Conservation (phyloP, 2,797 vertebrate species). For the Kryptolebias ocellatus region DNA sequence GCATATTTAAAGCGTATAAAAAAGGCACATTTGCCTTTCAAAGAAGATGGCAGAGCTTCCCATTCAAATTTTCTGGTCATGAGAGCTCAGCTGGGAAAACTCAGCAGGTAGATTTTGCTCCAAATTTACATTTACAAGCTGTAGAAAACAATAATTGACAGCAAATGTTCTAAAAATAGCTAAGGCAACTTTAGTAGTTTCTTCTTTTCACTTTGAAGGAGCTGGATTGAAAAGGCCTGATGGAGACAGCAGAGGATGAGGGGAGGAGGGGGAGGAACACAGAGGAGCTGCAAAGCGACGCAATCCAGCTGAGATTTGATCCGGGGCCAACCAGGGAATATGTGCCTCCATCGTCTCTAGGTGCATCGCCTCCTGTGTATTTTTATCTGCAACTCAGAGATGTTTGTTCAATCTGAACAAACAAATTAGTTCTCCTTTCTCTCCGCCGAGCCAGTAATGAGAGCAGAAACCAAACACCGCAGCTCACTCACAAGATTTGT, state of each 20-base stretch:
- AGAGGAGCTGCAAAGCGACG: slow-evolving; percentile 35
- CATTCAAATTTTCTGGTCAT: slow-evolving; percentile 53
- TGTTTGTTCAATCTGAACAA: slow-evolving; percentile 70
- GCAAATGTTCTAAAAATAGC: slow-evolving; percentile 63
- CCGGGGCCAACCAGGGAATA: slow-evolving; percentile 62
- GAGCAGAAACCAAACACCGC: slow-evolving; percentile 47
- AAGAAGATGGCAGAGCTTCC: slow-evolving; percentile 35
- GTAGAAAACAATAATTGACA: slow-evolving; percentile 45
- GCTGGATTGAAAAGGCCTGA: slow-evolving; percentile 42
- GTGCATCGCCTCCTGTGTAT: slow-evolving; percentile 60
- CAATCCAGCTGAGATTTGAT: slow-evolving; percentile 68
- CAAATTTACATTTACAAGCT: slow-evolving; percentile 39
- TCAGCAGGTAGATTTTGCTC: slow-evolving; percentile 21
- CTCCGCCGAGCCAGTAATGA: slow-evolving; percentile 46
- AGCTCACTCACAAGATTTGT: slow-evolving; percentile 61
- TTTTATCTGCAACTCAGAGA: slow-evolving; percentile 61
- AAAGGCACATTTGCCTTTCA: slow-evolving; percentile 65
- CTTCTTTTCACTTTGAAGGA: slow-evolving; percentile 48
- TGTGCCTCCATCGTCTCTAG: slow-evolving; percentile 60
- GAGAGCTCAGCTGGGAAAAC: slow-evolving; percentile 30
- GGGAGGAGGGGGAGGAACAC: slow-evolving; percentile 45
- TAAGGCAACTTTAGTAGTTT: slow-evolving; percentile 34
- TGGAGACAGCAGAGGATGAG: slow-evolving; percentile 54
- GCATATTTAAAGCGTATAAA: slow-evolving; percentile 49
- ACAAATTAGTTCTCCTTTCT: slow-evolving; percentile 63